These are phyloP conservation scores for Amblyopsis hoosieri DNA, from an alignment of 2,797 vertebrate species.

Conservation along the genomic window DNA sequence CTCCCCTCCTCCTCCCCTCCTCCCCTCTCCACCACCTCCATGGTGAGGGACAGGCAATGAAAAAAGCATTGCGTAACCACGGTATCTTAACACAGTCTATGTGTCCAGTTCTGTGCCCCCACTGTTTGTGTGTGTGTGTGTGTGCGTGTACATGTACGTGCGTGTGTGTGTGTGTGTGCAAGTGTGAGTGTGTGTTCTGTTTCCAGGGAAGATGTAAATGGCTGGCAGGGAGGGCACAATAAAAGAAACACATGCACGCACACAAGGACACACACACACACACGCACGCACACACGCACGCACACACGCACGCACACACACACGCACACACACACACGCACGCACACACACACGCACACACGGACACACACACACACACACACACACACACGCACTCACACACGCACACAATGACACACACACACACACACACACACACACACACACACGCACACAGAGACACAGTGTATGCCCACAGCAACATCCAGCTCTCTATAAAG, in stretches of 20 bases:
- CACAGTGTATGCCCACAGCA: neutral
- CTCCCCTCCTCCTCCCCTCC: neutral
- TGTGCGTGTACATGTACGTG: constrained; percentile 1
- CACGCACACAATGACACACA: neutral
- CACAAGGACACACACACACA: too few species aligned
- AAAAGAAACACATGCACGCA: constrained; percentile 38
- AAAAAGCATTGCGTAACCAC: constrained; percentile 66
- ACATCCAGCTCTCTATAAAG: too few species aligned
- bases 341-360: too few species aligned
- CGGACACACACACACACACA: constrained; percentile 3
- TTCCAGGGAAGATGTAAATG: constrained; percentile 60
- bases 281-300: too few species aligned
- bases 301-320: neutral
- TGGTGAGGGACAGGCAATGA: constrained; percentile 66
- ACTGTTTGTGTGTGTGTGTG: constrained; percentile 15
- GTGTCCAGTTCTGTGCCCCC: constrained; percentile 2
- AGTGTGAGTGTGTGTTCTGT: constrained; percentile 24
- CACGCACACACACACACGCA: neutral
- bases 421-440: neutral
- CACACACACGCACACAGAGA: neutral
- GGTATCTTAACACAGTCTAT: constrained; percentile 44
- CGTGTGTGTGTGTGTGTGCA: constrained; percentile 25
- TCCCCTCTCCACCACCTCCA: constrained; percentile 52
- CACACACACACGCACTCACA: constrained; percentile 14
- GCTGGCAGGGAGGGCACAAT: constrained; percentile 48